These are phyloP conservation scores for Mnemiopsis leidyi DNA, from an alignment of 37 sponge, comb jelly and placozoan genomes.

Conservation along the genomic window DNA sequence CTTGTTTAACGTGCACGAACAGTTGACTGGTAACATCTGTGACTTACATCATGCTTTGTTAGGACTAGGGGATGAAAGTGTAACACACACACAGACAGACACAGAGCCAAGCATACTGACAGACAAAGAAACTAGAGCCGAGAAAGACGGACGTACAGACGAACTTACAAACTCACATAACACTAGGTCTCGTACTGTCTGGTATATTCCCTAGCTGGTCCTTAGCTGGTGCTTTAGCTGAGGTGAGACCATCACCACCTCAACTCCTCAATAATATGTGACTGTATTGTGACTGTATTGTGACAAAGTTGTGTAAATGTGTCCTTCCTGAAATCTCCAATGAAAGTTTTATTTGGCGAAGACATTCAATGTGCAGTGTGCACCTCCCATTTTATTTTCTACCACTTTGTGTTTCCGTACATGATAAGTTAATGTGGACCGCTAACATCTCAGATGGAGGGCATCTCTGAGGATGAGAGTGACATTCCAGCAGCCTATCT, in stretches of 20 bases:
- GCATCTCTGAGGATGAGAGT: not conserved
- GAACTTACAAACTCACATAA: not conserved
- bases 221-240: not conserved
- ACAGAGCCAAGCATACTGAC: not conserved
- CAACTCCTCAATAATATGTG: too few species aligned
- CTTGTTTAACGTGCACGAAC: not conserved
- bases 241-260: too few species aligned
- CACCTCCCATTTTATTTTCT: too few species aligned
- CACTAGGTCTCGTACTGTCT: not conserved
- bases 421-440: not conserved
- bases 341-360: too few species aligned
- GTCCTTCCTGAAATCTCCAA: too few species aligned
- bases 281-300: not conserved
- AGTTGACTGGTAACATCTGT: not conserved
- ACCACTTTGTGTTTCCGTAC: too few species aligned
- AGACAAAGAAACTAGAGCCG: not conserved
- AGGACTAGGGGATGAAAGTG: not conserved
- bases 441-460: too few species aligned
- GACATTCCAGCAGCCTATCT: not conserved
- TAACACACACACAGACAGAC: not conserved
- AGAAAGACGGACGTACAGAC: not conserved
- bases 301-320: not conserved
- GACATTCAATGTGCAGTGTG: too few species aligned
- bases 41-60: not conserved
- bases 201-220: not conserved